These are phyloP conservation scores for Smutsia gigantea DNA, from an alignment of 2,797 vertebrate species.

Conservation along the genomic window DNA sequence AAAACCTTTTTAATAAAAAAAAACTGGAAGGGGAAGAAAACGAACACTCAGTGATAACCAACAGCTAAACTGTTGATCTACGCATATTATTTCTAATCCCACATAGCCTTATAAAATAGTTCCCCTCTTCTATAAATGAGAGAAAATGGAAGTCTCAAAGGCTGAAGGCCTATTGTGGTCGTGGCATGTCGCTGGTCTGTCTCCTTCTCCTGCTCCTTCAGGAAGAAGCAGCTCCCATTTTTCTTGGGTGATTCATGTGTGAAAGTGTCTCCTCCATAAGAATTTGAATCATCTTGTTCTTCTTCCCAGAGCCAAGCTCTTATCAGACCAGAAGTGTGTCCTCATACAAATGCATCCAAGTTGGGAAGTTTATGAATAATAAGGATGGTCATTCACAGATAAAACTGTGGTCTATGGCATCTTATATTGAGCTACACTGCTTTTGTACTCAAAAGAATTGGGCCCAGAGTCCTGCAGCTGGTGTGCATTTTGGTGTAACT, in stretches of 20 bases:
- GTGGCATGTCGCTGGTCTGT: background rate
- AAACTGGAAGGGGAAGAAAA: background rate
- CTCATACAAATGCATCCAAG: constrained; percentile 21
- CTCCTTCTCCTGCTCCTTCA: background rate
- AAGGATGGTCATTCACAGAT: background rate
- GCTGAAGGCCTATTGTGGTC: background rate
- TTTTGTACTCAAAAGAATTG: background rate
- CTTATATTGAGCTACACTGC: background rate
- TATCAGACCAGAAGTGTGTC: constrained; percentile 55
- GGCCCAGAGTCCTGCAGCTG: background rate
- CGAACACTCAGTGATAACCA: background rate
- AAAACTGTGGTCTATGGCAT: background rate
- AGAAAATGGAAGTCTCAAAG: background rate
- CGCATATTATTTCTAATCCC: background rate
- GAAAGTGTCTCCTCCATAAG: constrained; percentile 45
- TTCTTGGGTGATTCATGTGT: constrained; percentile 65
- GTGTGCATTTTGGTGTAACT: background rate
- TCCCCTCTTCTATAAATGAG: background rate
- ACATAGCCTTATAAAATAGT: background rate
- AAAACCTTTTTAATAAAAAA: background rate
- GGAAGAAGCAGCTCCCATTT: constrained; percentile 54
- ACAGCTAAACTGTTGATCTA: background rate
- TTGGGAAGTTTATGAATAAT: constrained; percentile 28
- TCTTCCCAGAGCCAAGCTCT: constrained; percentile 39
- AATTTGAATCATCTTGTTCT: constrained; percentile 50